Conservation (phyloP, 2,113 vertebrate species). For the Strix uralensis region DNA sequence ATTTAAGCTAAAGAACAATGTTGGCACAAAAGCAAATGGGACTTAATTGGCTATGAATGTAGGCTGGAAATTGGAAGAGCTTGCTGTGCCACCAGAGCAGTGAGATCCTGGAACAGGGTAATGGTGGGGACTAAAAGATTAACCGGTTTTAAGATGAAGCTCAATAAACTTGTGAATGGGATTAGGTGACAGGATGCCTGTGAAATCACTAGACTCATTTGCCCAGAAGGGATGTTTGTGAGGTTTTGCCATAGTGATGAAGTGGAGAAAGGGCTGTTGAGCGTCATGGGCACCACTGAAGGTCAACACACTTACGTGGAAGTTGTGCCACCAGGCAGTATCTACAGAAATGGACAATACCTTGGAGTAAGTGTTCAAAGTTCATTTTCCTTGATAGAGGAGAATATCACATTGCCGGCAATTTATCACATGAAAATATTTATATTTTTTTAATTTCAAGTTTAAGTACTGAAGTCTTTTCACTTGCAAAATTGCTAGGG, state of each 20-base stretch:
- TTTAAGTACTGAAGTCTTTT: background rate
- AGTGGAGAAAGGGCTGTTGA: background rate
- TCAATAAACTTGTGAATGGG: background rate
- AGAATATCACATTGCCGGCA: background rate
- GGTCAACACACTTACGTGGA: fast-evolving
- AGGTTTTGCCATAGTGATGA: background rate
- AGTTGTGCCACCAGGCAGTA: background rate
- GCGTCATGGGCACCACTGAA: background rate
- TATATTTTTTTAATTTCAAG: background rate
- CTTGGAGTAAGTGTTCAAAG: background rate
- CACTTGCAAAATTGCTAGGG: background rate
- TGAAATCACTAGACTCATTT: background rate
- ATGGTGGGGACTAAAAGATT: background rate
- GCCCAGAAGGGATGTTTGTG: background rate
- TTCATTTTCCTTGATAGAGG: background rate
- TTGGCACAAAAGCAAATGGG: background rate
- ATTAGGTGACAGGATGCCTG: background rate
- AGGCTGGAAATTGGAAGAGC: background rate
- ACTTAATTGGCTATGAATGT: background rate
- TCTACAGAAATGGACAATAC: background rate
- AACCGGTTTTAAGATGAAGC: background rate
- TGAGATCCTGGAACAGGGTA: background rate
- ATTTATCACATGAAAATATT: background rate
- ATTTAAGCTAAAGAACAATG: background rate
- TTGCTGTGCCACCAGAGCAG: background rate